Conservation (phyloP, 2,113 vertebrate species). For the Pseudorasbora parva region DNA sequence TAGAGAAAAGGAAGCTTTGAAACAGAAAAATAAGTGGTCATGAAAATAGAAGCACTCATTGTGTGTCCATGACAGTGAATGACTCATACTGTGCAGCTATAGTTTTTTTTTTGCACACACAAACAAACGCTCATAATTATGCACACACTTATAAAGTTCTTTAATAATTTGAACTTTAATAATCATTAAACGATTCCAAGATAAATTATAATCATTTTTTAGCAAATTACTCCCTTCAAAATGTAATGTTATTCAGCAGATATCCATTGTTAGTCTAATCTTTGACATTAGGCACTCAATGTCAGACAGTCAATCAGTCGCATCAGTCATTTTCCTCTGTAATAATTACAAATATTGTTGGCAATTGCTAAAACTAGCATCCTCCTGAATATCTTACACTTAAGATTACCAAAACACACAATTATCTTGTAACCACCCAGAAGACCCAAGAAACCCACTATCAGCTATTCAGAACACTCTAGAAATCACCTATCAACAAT, state of each 20-base stretch:
- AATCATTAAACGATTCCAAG: slow-evolving; percentile 19
- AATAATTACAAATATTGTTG: not conserved
- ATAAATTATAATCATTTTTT: slow-evolving; percentile 15
- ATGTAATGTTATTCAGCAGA: slow-evolving; percentile 35
- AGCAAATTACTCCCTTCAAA: slow-evolving; percentile 9
- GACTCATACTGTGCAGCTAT: slow-evolving; percentile 55
- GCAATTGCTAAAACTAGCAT: not conserved
- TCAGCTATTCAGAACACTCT: not conserved
- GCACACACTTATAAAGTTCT: too few species aligned
- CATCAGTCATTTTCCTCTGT: not conserved
- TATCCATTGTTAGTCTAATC: not conserved
- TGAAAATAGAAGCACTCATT: slow-evolving; percentile 33
- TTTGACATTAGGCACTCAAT: not conserved
- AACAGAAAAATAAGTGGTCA: not conserved
- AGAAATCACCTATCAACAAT: not conserved
- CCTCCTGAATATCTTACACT: not conserved
- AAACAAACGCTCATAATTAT: too few species aligned
- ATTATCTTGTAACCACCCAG: not conserved
- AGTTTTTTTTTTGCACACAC: not conserved
- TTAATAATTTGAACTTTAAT: too few species aligned
- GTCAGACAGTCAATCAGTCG: too few species aligned
- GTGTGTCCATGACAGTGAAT: slow-evolving; percentile 21
- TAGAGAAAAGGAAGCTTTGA: not conserved
- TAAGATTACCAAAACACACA: not conserved
- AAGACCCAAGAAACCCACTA: not conserved